Conservation (phyloP, 2,888 invertebrate genomes). For the Ashinkailepas kermadecensis region DNA sequence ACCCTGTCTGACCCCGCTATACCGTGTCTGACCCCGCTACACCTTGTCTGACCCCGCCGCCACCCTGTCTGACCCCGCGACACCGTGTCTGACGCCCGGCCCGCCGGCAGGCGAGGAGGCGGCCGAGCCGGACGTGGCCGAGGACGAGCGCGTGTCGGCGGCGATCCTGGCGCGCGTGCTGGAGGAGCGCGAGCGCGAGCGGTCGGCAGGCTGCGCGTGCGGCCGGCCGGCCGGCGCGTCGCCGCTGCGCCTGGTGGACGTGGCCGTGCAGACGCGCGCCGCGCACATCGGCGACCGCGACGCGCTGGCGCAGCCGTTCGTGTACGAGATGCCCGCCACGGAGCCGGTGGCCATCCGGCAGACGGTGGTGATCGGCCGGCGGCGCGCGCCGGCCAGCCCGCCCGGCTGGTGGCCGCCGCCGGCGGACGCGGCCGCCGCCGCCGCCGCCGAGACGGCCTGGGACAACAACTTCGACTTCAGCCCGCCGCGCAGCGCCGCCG, state of each 20-base stretch:
- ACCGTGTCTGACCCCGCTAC: no score
- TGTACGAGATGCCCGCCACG: neutral
- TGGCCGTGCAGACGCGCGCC: neutral
- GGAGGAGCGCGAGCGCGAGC: constrained; percentile 62
- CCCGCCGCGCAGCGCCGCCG: neutral
- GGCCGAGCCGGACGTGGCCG: constrained; percentile 10
- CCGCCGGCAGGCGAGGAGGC: neutral
- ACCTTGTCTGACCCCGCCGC: no score
- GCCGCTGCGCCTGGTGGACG: neutral
- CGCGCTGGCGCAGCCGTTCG: neutral
- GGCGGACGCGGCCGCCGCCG: neutral
- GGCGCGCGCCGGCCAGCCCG: neutral
- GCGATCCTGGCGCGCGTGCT: constrained; percentile 85
- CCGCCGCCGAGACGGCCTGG: neutral
- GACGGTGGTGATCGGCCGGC: neutral
- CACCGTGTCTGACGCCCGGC: neutral
- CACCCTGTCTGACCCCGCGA: no score
- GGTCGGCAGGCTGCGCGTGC: constrained; percentile 33
- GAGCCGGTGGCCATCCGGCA: neutral
- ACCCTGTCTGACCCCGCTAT: no score
- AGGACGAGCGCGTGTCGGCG: constrained; percentile 56
- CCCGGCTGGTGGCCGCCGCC: neutral
- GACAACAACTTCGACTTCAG: constrained; percentile 1
- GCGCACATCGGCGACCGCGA: neutral
- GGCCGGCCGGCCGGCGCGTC: neutral